Conservation (phyloP, 1,140 invertebrate species). For the Diploscapter pachys region DNA sequence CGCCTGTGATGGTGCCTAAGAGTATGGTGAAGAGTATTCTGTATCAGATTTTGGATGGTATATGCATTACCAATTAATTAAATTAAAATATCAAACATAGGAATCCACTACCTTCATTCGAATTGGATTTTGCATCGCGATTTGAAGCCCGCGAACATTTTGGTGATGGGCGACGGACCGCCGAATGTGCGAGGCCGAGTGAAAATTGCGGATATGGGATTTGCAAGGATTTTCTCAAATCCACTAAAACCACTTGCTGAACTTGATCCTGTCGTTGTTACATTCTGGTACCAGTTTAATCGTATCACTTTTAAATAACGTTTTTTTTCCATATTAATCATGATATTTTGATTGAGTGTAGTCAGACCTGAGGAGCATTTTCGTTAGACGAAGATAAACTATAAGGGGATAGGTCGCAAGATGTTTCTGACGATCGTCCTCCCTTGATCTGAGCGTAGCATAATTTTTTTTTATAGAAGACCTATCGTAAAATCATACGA, state of each 20-base stretch:
- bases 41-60: conserved; percentile 92
- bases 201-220: conserved; percentile 89
- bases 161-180: conserved; percentile 95
- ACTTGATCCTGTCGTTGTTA: conserved; percentile 98
- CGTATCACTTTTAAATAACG: too few species aligned
- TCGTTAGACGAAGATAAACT: too few species aligned
- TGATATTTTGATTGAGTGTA: too few species aligned
- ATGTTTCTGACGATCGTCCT: too few species aligned
- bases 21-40: conserved; percentile 96
- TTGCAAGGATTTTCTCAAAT: conserved; percentile 96
- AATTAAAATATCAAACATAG: conserved; percentile 1
- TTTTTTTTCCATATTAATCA: too few species aligned
- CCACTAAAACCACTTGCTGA: conserved; percentile 94
- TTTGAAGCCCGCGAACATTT: conserved; percentile 97
- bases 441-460: too few species aligned
- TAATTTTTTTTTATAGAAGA: too few species aligned
- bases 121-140: conserved; percentile 99
- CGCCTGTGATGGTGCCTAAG: conserved; percentile 84
- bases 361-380: too few species aligned
- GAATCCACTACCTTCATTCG: conserved; percentile 97
- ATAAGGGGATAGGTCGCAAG: too few species aligned
- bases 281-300: conserved; percentile 82
- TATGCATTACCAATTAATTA: background rate
- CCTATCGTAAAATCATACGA: too few species aligned
- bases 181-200: conserved; percentile 72